A percentile compares a stretch with the other conserved stretches of the same genome.
These are phyloP conservation scores for Caenorhabditis auriculariae DNA, from an alignment of 2,888 invertebrate species.

Conservation along the genomic window DNA sequence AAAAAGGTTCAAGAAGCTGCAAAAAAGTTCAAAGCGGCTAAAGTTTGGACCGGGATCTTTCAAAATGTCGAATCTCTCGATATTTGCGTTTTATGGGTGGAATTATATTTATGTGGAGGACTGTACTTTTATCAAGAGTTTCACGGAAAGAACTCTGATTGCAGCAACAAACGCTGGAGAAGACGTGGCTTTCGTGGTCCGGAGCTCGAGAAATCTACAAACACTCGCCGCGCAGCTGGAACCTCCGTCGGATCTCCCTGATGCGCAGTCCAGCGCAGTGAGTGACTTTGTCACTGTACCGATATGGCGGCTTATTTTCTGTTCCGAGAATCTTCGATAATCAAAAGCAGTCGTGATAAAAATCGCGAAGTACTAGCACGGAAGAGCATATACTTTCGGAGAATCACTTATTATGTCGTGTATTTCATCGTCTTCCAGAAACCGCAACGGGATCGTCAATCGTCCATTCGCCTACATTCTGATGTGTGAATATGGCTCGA, in stretches of 20 bases:
- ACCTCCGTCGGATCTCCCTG: slow-evolving; percentile 52
- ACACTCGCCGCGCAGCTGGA: slow-evolving; percentile 58
- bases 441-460: slow-evolving; percentile 12
- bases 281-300: slow-evolving; percentile 1
- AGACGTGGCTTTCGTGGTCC: slow-evolving; percentile 58
- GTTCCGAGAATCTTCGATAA: background rate
- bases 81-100: no score
- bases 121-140: background rate
- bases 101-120: no score
- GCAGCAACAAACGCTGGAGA: slow-evolving; percentile 43
- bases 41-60: no score
- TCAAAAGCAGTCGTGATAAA: slow-evolving; percentile 4
- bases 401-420: no score
- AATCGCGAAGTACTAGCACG: no score
- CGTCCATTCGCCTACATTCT: slow-evolving; percentile 58
- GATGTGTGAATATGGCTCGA: slow-evolving; percentile 60
- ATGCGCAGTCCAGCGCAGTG: slow-evolving; percentile 42
- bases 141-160: background rate
- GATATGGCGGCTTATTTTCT: background rate
- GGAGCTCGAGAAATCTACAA: slow-evolving; percentile 62
- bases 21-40: no score
- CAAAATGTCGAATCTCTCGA: background rate
- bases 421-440: slow-evolving; percentile 21
- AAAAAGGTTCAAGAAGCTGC: no score
- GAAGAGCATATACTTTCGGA: no score